Percentiles rank a stretch among this genome's conserved stretches.
Evolutionary conservation across 2,113 vertebrate species (phyloP).

Genomic region (Corvus moneduloides): DNA sequence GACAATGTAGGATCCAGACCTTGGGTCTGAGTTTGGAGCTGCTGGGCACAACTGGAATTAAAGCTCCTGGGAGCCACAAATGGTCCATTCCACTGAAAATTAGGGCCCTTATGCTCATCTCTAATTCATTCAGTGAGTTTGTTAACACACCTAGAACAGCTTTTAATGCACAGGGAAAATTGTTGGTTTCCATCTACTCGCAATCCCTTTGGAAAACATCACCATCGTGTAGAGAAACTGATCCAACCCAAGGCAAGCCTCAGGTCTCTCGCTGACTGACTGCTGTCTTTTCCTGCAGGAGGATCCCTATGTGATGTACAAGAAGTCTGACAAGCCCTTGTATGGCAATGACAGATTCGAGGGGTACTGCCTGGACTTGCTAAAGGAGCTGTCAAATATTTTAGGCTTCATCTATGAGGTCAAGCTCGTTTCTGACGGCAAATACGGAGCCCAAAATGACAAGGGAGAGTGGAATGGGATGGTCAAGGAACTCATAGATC

Average conservation of each 20-base stretch:
- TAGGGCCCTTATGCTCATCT: background rate
- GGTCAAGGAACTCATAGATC: conserved; percentile 97
- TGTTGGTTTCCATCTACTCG: background rate
- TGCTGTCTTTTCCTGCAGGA: conserved; percentile 77
- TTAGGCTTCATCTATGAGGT: conserved; percentile 96
- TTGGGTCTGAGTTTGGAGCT: background rate
- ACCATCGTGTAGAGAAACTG: background rate
- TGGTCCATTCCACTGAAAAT: background rate
- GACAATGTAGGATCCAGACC: background rate
- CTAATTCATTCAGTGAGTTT: background rate
- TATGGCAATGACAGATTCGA: conserved; percentile 98
- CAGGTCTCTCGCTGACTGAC: background rate
- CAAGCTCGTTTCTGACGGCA: conserved; percentile 94
- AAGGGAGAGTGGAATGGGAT: conserved; percentile 99
- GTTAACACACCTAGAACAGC: background rate
- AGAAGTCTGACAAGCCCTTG: conserved; percentile 96
- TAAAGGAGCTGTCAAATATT: conserved; percentile 96
- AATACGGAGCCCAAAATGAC: conserved; percentile 97
- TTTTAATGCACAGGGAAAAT: background rate
- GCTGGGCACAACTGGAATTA: background rate
- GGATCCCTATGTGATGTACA: conserved; percentile 98
- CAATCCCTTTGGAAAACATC: background rate
- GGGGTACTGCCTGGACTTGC: conserved; percentile 94
- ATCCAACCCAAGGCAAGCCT: background rate
- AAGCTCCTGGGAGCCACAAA: background rate